Conservation (phyloP, 2,113 vertebrate genomes). For the Ploceus nigricollis region DNA sequence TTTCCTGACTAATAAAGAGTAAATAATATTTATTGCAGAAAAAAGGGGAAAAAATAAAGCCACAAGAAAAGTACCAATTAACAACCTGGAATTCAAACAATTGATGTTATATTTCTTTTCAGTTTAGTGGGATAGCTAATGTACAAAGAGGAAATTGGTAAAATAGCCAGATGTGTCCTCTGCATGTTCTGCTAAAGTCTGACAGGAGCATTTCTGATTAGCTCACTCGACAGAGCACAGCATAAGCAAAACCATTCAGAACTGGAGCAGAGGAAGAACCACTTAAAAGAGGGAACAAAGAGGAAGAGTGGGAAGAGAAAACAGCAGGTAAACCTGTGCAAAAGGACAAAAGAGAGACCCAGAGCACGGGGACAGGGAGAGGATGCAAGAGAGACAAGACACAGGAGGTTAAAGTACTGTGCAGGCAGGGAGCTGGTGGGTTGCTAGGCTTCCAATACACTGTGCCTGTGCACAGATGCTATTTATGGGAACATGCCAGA, state of each 20-base stretch:
- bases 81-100: neutral
- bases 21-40: neutral
- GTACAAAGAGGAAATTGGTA: neutral
- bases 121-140: neutral
- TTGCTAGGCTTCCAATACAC: conserved; percentile 15
- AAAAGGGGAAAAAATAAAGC: neutral
- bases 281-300: neutral
- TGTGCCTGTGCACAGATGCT: conserved; percentile 17
- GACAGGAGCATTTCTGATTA: neutral
- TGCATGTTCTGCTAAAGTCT: neutral
- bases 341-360: neutral
- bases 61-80: neutral
- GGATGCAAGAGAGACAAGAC: neutral
- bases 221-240: rapidly evolving
- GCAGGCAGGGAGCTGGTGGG: neutral
- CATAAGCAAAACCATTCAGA: neutral
- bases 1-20: neutral
- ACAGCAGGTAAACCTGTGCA: neutral
- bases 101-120: neutral
- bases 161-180: neutral
- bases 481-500: conserved; percentile 38
- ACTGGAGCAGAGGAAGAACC: neutral
- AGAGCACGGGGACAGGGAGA: neutral
- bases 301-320: neutral
- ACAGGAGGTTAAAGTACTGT: rapidly evolving